Base-by-base conservation (phyloP, 2,113 vertebrate genomes). In the Hystrix brachyura region DNA sequence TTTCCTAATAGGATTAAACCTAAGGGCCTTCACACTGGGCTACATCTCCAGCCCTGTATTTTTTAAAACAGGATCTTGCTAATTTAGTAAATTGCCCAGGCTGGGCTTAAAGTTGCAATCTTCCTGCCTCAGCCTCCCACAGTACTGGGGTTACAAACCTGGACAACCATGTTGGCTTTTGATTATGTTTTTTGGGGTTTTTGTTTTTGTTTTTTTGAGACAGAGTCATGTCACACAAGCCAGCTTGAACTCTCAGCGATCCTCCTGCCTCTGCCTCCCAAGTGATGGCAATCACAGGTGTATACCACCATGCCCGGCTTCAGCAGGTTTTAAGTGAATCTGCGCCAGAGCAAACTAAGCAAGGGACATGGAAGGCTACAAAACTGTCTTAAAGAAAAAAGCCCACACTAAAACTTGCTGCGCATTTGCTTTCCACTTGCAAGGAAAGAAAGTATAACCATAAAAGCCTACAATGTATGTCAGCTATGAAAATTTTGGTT, bases 301-400 rank as follows among this genome's bases (percentile, higher is more conserved):
- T 38, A 38, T 38, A 15, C 9, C 51, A 80, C 32, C 27, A 71
- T 13, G 21, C 9, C 3, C 29, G 48, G 46, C 27, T 79, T 69
- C 57, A 84, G 3, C 27, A 93, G 62, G 25, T 93, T 79, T 91
- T 34, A 96, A 74, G 57, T 65, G 38, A 85, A 51, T 94, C 48
- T 83, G 82, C 62, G 34, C 53, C 27, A 27, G 38, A 76, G 9
- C 51, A 25, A 57, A 86, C 43, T 55, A 74, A 89, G 14, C 57
- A 34, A 87, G 34, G 53, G 17, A 72, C 23, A 87, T 5, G 8
- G 34, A 80, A 27, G 19, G 23, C 29, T 78, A 94, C 25, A 87
- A 86, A 97, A 93, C 76, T 80, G 90, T 59, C 55, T 27, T 76
- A 90, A 53, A 23, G 18, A 59, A 48, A 55, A 64, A 69, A 19